Evolutionary conservation across 2,888 invertebrate species (phyloP).

Genomic region (Fragum fragum): DNA sequence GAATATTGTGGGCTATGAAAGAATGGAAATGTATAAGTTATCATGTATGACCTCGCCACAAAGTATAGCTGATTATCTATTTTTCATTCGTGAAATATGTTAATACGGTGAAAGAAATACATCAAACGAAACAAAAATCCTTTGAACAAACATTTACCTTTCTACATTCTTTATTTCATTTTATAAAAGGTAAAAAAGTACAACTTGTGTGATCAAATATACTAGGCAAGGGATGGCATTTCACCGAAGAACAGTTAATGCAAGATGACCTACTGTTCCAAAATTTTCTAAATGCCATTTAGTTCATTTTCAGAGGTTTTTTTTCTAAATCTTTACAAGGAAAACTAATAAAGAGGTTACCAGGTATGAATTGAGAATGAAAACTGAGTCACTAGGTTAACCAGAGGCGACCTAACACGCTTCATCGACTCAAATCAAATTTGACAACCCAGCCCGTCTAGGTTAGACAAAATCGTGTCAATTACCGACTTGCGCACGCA

Average conservation of each 20-base stretch:
- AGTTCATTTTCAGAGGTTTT: neutral
- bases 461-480: conserved; percentile 13
- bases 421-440: neutral
- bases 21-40: too few relatives aligned
- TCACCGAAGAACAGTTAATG: too few relatives aligned
- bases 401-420: conserved; percentile 16
- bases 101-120: neutral
- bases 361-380: conserved; percentile 3
- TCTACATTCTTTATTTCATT: too few relatives aligned
- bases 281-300: neutral
- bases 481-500: conserved; percentile 26
- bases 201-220: too few relatives aligned
- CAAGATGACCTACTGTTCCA: too few relatives aligned
- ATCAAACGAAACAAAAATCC: neutral
- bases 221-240: too few relatives aligned
- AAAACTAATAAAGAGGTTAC: neutral
- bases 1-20: too few relatives aligned
- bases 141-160: neutral
- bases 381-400: conserved; percentile 61
- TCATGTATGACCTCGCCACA: too few relatives aligned
- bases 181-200: too few relatives aligned
- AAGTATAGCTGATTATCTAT: neutral
- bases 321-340: neutral
- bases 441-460: conserved; percentile 26
- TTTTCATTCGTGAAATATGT: neutral